Evolutionary conservation across 2,888 invertebrate species (phyloP), one percentile per base, ranked within the genome.

Genomic region (Anarsia innoxiella): DNA sequence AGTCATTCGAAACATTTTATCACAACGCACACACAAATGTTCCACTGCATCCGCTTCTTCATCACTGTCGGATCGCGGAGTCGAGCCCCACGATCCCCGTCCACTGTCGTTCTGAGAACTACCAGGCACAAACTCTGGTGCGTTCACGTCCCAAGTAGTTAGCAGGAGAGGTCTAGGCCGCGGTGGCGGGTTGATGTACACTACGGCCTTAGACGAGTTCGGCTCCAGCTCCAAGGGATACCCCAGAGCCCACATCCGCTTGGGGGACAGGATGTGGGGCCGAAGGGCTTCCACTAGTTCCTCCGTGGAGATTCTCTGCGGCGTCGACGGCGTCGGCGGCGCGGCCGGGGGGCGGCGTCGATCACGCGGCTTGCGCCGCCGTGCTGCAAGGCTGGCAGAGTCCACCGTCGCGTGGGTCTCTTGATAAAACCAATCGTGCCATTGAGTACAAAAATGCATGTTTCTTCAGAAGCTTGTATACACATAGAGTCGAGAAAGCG

Each of bases 11-110:
- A 94, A 97, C 30, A 84, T 84, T 52, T 88, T 88, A 42, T 88
- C 88, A 76, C 95, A 95, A 39, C 95, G 87, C 14, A 88, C 88
- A 70, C 94, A 94, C 41, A 86, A 85, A 56, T 89, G 87, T 68
- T 88, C 87, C 64, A 83, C 84, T 62, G 79, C 70, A 67, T 85
- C 85, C 66, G 79, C 78, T 66, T 88, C 86, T 71, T 86, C 84
- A 43, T 87, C 86, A 69, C 85, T 86, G 58, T 87, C 77, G 2
- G 87, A 87, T 15, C 85, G 80, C 23, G 88, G 87, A 47, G 86
- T 84, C 45, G 85, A 88, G 47, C 84, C 86, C 53, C 79, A 85
- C 40, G 83, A 88, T 34, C 82, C 86, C 44, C 86, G 75, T 39
- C 88, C 86, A 62, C 86, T 87, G 63, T 87, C 87, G 39, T 77